A percentile compares a stretch with the other conserved stretches of the same genome.
Conservation (phyloP, 2,113 vertebrate genomes). For the Eulemur macaco region DNA sequence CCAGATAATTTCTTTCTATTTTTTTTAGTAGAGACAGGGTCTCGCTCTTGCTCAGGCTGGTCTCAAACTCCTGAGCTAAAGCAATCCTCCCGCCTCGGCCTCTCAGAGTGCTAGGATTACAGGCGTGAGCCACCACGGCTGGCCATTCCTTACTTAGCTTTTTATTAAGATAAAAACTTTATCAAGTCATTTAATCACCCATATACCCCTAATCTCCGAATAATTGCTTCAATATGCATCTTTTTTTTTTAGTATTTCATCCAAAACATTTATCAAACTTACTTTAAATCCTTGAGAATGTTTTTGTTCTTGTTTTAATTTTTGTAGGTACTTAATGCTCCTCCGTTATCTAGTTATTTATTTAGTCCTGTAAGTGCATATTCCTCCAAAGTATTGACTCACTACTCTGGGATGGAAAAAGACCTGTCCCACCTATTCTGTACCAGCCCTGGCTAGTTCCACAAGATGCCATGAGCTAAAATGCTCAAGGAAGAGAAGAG, state of each 20-base stretch:
- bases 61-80: too few species aligned
- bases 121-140: too few species aligned
- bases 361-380: background rate
- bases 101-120: too few species aligned
- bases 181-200: background rate
- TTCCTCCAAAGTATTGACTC: background rate
- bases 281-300: background rate
- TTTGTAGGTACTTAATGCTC: background rate
- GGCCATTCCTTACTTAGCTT: background rate
- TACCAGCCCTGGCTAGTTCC: background rate
- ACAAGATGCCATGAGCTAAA: background rate
- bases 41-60: too few species aligned
- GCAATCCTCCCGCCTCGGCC: too few species aligned
- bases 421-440: background rate
- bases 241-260: background rate
- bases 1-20: too few species aligned
- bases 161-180: conserved; percentile 9
- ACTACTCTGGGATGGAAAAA: background rate
- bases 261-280: background rate
- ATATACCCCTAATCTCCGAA: background rate
- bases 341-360: background rate
- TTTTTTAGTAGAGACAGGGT: too few species aligned
- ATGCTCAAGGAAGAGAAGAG: background rate
- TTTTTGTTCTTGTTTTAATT: background rate
- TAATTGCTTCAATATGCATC: background rate